Evolutionary conservation across 2,113 vertebrate species (phyloP).

Genomic region (Brachyhypopomus occidentalis): DNA sequence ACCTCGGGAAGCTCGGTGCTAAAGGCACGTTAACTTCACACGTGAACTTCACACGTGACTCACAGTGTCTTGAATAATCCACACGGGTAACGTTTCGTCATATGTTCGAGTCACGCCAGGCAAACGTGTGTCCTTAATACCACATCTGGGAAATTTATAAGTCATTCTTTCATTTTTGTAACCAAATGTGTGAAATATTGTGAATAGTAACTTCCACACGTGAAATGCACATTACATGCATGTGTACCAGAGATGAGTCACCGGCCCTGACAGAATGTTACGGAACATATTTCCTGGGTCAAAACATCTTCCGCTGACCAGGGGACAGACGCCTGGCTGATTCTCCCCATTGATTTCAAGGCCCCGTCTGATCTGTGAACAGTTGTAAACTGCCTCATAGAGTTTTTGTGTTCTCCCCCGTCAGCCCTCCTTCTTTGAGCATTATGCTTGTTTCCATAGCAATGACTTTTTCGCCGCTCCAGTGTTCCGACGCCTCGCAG

Average conservation of each 20-base stretch:
- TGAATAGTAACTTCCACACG: neutral
- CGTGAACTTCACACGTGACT: neutral
- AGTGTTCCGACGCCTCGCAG: constrained; percentile 66
- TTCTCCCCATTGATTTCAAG: constrained; percentile 13
- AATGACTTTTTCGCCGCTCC: constrained; percentile 70
- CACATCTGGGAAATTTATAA: neutral
- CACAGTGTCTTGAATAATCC: neutral
- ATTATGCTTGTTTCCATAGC: constrained; percentile 77
- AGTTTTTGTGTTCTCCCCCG: constrained; percentile 44
- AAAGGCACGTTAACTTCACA: constrained; percentile 8
- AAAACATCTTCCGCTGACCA: neutral
- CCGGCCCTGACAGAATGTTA: neutral
- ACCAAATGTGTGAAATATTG: neutral
- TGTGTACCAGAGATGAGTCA: neutral
- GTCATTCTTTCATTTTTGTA: neutral
- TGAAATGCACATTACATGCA: neutral
- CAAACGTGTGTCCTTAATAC: neutral
- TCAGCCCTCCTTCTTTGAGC: constrained; percentile 56
- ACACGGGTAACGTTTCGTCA: no score
- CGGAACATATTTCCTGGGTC: neutral
- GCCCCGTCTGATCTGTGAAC: constrained; percentile 13
- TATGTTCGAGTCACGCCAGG: neutral
- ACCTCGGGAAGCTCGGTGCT: neutral
- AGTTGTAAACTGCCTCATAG: constrained; percentile 39
- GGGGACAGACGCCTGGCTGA: neutral